A percentile compares a stretch with the other conserved stretches of the same genome.
Conservation (phyloP, 2,888 invertebrate genomes). For the Conomelus anceps region DNA sequence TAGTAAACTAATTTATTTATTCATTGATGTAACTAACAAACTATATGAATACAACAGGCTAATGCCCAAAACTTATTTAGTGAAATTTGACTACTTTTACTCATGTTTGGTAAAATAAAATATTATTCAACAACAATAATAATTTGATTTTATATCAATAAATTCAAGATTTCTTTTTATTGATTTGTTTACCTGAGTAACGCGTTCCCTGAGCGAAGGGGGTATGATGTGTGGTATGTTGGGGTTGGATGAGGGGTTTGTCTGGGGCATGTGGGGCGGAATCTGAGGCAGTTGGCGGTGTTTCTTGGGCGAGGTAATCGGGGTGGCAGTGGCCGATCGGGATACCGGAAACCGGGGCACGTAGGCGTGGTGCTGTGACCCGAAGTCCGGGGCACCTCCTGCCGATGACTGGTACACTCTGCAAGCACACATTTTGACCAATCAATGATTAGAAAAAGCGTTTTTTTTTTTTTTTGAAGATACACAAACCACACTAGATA, state of each 20-base stretch:
- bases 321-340: constrained; percentile 84
- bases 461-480: background rate
- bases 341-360: constrained; percentile 65
- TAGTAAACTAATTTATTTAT: no score
- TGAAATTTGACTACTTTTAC: no score
- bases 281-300: constrained; percentile 92
- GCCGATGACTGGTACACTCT: background rate
- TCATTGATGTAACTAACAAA: no score
- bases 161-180: no score
- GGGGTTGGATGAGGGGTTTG: background rate
- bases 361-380: constrained; percentile 44
- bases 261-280: constrained; percentile 48
- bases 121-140: no score
- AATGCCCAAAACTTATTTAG: no score
- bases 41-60: no score
- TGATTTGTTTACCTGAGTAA: constrained; percentile 47
- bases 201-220: constrained; percentile 54
- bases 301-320: constrained; percentile 92
- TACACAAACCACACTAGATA: no score
- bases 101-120: no score
- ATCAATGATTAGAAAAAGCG: background rate
- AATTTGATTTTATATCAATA: no score
- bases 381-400: background rate
- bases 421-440: background rate
- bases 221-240: background rate